Base-by-base conservation (phyloP, 2,888 invertebrate species). In the Hemithea aestivaria region DNA sequence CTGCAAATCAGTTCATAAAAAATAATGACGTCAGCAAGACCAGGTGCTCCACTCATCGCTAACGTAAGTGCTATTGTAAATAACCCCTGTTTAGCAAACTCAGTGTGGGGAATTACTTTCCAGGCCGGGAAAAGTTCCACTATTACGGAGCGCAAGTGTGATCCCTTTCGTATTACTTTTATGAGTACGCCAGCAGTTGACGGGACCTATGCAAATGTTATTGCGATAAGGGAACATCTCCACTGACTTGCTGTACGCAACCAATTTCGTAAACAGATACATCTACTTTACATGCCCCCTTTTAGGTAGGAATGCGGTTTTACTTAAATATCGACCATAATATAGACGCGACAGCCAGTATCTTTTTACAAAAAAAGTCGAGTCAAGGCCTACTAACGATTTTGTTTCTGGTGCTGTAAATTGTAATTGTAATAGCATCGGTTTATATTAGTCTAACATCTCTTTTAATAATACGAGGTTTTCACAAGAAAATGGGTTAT, bases 201-300 rank as follows among this genome's bases (percentile, higher is more conserved):
- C 68, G 69, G 62, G 67, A 70, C 76, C 78, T 80, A 82, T 81
- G 81, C 74, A 76, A 80, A 81, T 81, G 73, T 78, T 78, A 80
- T 80, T 73, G 71, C 73, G 68, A 66, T 65, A 66, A 66, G 68
- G 57, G 68, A 71, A 72, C 67, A 68, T 56, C 58, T 59, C 51
- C 56, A 62, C 53, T 40, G 40, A 35, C 45, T 26, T 33, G 23
- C 23, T 28, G 20, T 33, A 40, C 28, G 43, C 35, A 34, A 32
- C 27, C 51, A 42, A 37, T 42, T 40, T 33, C 30, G 35, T 33
- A 33, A 43, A 48, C 27, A 39, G 22, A 39, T 30, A 27, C 23
- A 27, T 32, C 16, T 30, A 16, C 16, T 16, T 10, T 30, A 22
- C 10, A 10, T 7, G 9, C 9, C 6, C n/a, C 20, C 11, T 20